Evolutionary conservation across 2,888 invertebrate genomes (phyloP).

Genomic region (Auanema freiburgensis): DNA sequence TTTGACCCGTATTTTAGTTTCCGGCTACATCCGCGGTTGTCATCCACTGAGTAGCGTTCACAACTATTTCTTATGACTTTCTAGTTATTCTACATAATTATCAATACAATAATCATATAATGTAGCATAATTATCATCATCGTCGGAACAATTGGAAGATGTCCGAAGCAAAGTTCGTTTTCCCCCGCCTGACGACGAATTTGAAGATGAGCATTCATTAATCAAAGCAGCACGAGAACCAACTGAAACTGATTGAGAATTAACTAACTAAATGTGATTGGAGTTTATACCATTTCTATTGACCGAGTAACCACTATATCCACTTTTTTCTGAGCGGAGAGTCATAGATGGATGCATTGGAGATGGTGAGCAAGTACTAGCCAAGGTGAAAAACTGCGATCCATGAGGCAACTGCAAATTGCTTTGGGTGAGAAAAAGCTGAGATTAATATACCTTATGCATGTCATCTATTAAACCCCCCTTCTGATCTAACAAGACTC

Average conservation of each 20-base stretch:
- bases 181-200: constrained; percentile 37
- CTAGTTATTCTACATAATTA: constrained; percentile 2
- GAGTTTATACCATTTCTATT: constrained; percentile 29
- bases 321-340: constrained; percentile 41
- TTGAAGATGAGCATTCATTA: constrained; percentile 41
- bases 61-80: too few species aligned
- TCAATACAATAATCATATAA: constrained; percentile 48
- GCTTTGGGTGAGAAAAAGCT: neutral
- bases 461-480: constrained; percentile 22
- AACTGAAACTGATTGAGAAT: constrained; percentile 8
- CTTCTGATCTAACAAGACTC: constrained; percentile 51
- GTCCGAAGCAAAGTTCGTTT: constrained; percentile 37
- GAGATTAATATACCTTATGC: constrained; percentile 15
- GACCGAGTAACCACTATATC: constrained; percentile 46
- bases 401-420: constrained; percentile 11
- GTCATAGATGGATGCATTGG: constrained; percentile 40
- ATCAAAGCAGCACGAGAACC: constrained; percentile 58
- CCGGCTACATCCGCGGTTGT: too few species aligned
- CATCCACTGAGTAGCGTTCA: too few species aligned
- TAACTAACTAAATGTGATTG: constrained; percentile 1
- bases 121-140: constrained; percentile 61
- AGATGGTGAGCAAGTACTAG: constrained; percentile 24
- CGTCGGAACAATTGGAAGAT: constrained; percentile 38
- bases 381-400: constrained; percentile 26
- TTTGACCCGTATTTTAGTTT: too few species aligned